Conservation (phyloP, 2,797 vertebrate genomes). For the Atherinosoma microstoma region DNA sequence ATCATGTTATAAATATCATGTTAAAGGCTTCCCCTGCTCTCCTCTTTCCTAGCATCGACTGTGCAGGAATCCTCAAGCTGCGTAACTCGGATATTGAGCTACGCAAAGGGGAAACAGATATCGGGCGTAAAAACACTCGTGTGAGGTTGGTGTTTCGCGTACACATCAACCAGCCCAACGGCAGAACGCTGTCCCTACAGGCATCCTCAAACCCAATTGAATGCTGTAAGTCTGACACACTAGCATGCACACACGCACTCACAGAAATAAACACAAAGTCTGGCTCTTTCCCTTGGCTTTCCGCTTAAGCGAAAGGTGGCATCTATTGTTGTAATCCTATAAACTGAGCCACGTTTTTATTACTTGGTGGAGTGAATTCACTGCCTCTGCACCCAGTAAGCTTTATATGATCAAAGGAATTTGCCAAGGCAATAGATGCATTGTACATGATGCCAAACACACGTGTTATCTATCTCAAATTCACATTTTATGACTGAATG, state of each 20-base stretch:
- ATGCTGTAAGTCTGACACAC: constrained; percentile 90
- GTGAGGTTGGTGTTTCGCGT: constrained; percentile 95
- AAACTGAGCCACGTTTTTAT: constrained; percentile 61
- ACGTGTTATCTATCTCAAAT: constrained; percentile 64
- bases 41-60: constrained; percentile 88
- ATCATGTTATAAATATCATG: neutral
- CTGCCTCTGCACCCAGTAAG: constrained; percentile 53
- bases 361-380: constrained; percentile 57
- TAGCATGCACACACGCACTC: neutral
- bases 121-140: constrained; percentile 94
- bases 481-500: constrained; percentile 67
- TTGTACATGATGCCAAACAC: constrained; percentile 65
- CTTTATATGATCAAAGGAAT: constrained; percentile 67
- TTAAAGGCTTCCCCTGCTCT: neutral
- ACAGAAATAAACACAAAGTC: constrained; percentile 20
- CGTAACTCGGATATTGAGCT: constrained; percentile 97
- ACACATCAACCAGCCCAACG: constrained; percentile 92
- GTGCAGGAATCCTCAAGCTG: constrained; percentile 95
- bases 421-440: constrained; percentile 66
- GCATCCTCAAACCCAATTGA: constrained; percentile 94
- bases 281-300: constrained; percentile 33
- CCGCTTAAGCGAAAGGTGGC: constrained; percentile 44
- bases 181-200: constrained; percentile 93
- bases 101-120: constrained; percentile 97
- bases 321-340: constrained; percentile 68